phyloP scores from a whole-genome alignment of 2,113 vertebrate species.

The human (Homo sapiens) region DNA sequence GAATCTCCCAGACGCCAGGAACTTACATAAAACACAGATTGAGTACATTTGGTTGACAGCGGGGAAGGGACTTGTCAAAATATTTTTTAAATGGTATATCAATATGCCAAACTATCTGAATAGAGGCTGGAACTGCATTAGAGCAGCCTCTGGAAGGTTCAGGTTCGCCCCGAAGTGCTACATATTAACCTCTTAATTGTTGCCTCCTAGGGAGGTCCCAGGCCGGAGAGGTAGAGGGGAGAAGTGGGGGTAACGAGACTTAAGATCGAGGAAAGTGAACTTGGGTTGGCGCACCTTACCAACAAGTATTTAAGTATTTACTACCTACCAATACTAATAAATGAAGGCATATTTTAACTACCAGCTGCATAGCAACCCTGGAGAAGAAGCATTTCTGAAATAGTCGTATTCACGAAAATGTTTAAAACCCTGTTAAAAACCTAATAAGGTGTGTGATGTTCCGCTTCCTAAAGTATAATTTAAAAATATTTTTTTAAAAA shows the following conservation, averaged over 20 bases:
- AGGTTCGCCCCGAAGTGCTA: neutral
- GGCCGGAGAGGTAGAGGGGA: neutral
- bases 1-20: neutral
- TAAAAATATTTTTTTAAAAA: neutral
- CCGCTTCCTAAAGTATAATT: too few relatives aligned
- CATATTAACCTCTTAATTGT: neutral
- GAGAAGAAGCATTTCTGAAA: neutral
- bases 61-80: neutral
- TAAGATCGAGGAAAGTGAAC: accelerated
- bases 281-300: neutral
- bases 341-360: neutral
- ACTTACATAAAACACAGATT: neutral
- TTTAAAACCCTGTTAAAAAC: neutral
- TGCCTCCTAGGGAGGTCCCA: neutral
- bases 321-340: neutral
- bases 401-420: neutral
- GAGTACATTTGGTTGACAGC: neutral
- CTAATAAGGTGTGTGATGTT: neutral
- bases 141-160: neutral
- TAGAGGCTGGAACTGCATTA: neutral
- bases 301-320: neutral
- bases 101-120: too few relatives aligned
- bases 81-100: neutral
- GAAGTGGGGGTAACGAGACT: neutral
- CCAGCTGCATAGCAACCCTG: neutral